Evolutionary conservation across 2,888 invertebrate species (phyloP).

Genomic region (Leucoptera coffeella): DNA sequence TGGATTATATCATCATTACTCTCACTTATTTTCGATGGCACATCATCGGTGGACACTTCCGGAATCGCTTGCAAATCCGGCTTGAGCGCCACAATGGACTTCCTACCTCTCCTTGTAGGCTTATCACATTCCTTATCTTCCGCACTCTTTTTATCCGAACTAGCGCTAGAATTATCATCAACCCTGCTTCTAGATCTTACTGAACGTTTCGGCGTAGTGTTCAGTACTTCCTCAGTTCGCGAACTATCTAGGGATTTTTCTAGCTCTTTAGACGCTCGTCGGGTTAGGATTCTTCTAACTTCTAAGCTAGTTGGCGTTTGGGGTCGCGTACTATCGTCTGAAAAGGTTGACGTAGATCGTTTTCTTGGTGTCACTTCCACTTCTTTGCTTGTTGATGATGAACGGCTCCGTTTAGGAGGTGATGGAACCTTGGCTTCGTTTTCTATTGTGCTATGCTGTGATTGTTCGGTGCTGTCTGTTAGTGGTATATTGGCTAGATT

Average conservation of each 20-base stretch:
- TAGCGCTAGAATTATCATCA: constrained; percentile 14
- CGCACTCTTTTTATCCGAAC: constrained; percentile 10
- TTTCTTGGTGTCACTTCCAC: neutral
- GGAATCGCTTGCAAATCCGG: constrained; percentile 40
- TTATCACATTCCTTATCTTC: constrained; percentile 12
- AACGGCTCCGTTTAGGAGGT: too few species aligned
- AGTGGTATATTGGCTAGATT: too few species aligned
- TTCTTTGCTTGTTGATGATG: neutral
- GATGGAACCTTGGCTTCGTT: too few species aligned
- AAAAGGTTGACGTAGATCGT: neutral
- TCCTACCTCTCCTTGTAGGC: constrained; percentile 19
- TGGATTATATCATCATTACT: constrained; percentile 13
- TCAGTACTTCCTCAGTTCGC: constrained; percentile 4
- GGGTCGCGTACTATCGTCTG: constrained; percentile 11
- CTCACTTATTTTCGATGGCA: constrained; percentile 10
- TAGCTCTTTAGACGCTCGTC: constrained; percentile 30
- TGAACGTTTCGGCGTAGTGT: constrained; percentile 21
- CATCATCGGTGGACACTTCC: constrained; percentile 21
- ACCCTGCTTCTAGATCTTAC: constrained; percentile 17
- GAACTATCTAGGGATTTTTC: constrained; percentile 17
- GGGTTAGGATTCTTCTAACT: constrained; percentile 26
- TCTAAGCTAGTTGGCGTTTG: constrained; percentile 26
- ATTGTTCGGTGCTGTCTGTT: too few species aligned
- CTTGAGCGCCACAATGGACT: constrained; percentile 20
- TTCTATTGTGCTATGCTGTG: too few species aligned